Conservation (phyloP, 2,888 invertebrate species). For the Lasioglossum figueresi region DNA sequence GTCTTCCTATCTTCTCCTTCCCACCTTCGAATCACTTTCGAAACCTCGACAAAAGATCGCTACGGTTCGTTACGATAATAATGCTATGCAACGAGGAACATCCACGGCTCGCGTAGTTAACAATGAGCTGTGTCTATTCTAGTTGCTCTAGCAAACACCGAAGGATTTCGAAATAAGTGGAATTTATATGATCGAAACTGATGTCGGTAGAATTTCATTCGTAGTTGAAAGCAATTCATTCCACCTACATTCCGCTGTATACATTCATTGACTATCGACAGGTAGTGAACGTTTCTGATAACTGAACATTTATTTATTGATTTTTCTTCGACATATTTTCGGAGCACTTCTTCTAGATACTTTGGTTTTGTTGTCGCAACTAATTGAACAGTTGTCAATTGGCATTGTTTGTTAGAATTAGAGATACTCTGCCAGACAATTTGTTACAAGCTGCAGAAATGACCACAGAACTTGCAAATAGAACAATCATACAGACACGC, state of each 20-base stretch:
- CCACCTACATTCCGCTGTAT: not conserved
- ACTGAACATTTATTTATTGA: not conserved
- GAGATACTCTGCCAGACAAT: too few relatives aligned
- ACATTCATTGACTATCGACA: not conserved
- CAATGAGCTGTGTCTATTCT: not conserved
- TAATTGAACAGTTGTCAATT: not conserved
- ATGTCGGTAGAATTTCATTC: not conserved
- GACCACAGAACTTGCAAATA: not conserved
- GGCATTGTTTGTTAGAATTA: not conserved
- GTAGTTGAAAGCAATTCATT: not conserved
- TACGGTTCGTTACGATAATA: not conserved
- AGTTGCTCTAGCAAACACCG: not conserved
- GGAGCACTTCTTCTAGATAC: not conserved
- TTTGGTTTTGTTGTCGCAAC: not conserved
- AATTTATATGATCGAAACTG: not conserved
- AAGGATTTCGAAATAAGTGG: not conserved
- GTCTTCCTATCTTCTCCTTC: constrained; percentile 3
- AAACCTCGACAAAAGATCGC: not conserved
- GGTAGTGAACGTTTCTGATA: not conserved
- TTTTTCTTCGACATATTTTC: not conserved
- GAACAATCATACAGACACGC: not conserved
- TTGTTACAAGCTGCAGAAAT: not conserved
- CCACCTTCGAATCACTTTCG: not conserved
- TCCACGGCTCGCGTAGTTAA: not conserved
- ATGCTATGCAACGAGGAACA: not conserved